phyloP scores from a whole-genome alignment of 1,140 invertebrate species.

The Marisa cornuarietis region DNA sequence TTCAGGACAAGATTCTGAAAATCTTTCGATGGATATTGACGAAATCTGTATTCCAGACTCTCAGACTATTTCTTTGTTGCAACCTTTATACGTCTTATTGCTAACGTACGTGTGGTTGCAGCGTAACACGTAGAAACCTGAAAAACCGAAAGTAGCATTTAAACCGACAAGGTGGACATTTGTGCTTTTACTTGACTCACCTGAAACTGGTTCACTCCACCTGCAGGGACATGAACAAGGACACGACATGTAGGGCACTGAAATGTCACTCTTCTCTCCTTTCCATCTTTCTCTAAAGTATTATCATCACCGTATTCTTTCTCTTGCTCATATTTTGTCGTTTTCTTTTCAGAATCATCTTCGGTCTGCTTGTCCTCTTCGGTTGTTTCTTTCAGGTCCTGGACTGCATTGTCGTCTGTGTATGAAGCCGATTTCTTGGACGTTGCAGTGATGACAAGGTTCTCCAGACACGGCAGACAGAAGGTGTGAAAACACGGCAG shows the following conservation, averaged over 20 bases:
- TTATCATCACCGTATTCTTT: neutral
- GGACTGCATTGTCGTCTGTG: too few species aligned
- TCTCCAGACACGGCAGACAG: constrained; percentile 10
- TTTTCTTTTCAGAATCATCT: neutral
- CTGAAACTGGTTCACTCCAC: neutral
- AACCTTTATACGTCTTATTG: too few species aligned
- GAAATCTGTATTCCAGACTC: too few species aligned
- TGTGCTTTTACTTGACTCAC: neutral
- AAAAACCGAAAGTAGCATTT: too few species aligned
- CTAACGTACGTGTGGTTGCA: too few species aligned
- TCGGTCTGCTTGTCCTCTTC: neutral
- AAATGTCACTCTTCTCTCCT: neutral
- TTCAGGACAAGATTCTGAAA: too few species aligned
- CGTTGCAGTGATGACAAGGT: neutral
- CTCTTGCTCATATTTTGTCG: neutral
- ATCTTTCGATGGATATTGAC: too few species aligned
- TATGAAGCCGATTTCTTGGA: neutral
- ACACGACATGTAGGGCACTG: neutral
- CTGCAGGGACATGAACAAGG: neutral
- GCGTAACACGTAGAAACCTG: too few species aligned
- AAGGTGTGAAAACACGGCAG: constrained; percentile 19
- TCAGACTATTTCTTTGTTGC: too few species aligned
- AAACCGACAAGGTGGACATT: too few species aligned
- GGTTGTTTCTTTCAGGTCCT: too few species aligned
- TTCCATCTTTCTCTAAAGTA: neutral